Evolutionary conservation across 2,888 invertebrate genomes (phyloP).

Genomic region (Heliconius cydno): DNA sequence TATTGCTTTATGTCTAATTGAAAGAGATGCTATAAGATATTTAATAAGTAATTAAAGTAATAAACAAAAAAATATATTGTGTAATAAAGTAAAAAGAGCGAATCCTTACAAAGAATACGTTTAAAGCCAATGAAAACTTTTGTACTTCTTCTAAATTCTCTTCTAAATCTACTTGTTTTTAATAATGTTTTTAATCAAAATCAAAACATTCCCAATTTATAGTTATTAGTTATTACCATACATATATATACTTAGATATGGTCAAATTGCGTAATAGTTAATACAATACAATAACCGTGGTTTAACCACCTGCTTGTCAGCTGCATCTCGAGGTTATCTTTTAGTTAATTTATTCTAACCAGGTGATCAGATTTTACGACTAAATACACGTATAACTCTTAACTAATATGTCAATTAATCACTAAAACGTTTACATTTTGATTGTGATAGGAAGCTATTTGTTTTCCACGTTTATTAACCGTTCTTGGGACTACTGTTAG

Average conservation of each 20-base stretch:
- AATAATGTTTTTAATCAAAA: neutral
- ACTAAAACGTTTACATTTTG: slow-evolving; percentile 50
- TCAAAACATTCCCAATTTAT: slow-evolving; percentile 1
- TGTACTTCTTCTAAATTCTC: no score
- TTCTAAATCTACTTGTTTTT: no score
- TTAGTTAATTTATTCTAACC: slow-evolving; percentile 42
- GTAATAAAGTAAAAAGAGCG: no score
- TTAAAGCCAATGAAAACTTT: neutral
- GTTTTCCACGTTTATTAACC: slow-evolving; percentile 49
- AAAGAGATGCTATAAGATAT: no score
- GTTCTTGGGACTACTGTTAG: slow-evolving; percentile 45
- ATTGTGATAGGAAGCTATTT: slow-evolving; percentile 50
- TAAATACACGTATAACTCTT: slow-evolving; percentile 41
- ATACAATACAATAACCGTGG: slow-evolving; percentile 33
- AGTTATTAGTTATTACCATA: neutral
- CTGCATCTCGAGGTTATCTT: slow-evolving; percentile 43
- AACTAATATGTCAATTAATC: slow-evolving; percentile 54
- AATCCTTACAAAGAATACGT: no score
- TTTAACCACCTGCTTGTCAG: slow-evolving; percentile 44
- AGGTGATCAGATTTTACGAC: slow-evolving; percentile 41
- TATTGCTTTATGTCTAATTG: no score
- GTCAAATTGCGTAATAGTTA: slow-evolving; percentile 19
- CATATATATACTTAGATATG: neutral
- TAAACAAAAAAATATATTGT: no score
- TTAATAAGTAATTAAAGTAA: no score